Percentiles rank a stretch among this genome's conserved stretches.
Conservation (phyloP, 1,140 invertebrate species). For the Batillaria attramentaria region DNA sequence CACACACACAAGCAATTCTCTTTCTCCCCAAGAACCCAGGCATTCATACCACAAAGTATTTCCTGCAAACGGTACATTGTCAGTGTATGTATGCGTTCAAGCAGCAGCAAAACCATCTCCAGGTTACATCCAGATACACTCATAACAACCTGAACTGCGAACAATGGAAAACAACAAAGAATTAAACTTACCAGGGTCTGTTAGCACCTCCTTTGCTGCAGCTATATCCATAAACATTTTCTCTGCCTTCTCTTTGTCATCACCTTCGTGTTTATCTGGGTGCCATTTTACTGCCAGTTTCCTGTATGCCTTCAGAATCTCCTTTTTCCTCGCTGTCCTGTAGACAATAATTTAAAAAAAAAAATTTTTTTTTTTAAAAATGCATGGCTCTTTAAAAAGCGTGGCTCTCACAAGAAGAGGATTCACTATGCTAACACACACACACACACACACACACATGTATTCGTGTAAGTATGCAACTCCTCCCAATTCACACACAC, state of each 20-base stretch:
- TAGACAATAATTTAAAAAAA: slow-evolving; percentile 30
- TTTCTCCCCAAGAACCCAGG: no score
- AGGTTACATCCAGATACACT: no score
- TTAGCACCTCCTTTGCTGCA: slow-evolving; percentile 96
- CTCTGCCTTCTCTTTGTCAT: slow-evolving; percentile 95
- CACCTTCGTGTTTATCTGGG: slow-evolving; percentile 94
- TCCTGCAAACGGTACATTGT: no score
- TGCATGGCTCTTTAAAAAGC: neutral
- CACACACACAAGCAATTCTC: no score
- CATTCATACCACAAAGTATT: no score
- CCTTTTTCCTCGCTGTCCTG: slow-evolving; percentile 88
- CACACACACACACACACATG: neutral
- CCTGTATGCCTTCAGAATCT: slow-evolving; percentile 96
- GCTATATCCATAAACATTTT: slow-evolving; percentile 99
- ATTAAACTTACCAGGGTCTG: slow-evolving; percentile 79
- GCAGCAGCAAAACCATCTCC: no score
- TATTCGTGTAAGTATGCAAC: no score
- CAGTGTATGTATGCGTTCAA: no score
- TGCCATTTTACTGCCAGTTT: slow-evolving; percentile 99
- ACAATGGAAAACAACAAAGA: neutral
- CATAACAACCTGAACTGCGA: neutral
- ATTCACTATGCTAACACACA: neutral
- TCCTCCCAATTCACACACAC: neutral
- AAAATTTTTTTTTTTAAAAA: no score
- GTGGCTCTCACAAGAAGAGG: no score